Percentiles rank a stretch among this genome's conserved stretches.
Conservation (phyloP, 1,140 invertebrate species). For the Heterodera carotae region DNA sequence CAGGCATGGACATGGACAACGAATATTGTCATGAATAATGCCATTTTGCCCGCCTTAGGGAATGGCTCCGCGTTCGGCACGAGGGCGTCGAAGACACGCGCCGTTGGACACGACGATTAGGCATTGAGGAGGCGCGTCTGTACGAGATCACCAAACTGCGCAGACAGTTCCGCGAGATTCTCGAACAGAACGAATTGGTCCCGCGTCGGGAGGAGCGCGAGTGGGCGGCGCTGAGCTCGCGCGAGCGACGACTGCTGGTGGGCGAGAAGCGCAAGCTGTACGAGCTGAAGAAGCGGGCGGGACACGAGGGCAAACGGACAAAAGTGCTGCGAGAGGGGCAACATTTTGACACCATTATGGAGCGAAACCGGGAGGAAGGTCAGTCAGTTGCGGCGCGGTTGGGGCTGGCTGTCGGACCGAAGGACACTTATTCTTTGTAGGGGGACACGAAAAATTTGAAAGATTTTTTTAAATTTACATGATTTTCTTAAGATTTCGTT, state of each 20-base stretch:
- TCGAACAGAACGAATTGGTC: constrained; percentile 44
- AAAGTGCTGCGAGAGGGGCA: constrained; percentile 43
- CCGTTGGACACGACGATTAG: constrained; percentile 39
- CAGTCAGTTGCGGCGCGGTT: too few relatives aligned
- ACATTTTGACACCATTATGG: constrained; percentile 51
- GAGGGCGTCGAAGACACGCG: constrained; percentile 46
- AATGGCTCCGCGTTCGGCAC: constrained; percentile 40
- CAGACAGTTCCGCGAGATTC: constrained; percentile 41
- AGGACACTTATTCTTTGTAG: too few relatives aligned
- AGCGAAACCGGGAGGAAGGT: constrained; percentile 18
- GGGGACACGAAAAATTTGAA: too few relatives aligned
- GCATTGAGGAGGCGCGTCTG: constrained; percentile 50
- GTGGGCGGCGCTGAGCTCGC: constrained; percentile 41
- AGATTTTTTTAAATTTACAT: too few relatives aligned
- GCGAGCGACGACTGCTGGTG: constrained; percentile 43
- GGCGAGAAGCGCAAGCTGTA: constrained; percentile 47
- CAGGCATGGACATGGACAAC: constrained; percentile 31
- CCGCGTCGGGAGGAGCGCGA: constrained; percentile 26
- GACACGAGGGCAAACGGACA: constrained; percentile 33
- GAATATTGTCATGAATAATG: too few relatives aligned
- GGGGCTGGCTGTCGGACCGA: too few relatives aligned
- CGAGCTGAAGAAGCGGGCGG: constrained; percentile 44
- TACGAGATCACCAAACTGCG: constrained; percentile 50
- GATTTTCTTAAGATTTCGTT: too few relatives aligned
- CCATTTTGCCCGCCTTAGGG: constrained; percentile 12